Conservation (phyloP, 92 coral and sea anemone genomes). For the Nematostella vectensis region DNA sequence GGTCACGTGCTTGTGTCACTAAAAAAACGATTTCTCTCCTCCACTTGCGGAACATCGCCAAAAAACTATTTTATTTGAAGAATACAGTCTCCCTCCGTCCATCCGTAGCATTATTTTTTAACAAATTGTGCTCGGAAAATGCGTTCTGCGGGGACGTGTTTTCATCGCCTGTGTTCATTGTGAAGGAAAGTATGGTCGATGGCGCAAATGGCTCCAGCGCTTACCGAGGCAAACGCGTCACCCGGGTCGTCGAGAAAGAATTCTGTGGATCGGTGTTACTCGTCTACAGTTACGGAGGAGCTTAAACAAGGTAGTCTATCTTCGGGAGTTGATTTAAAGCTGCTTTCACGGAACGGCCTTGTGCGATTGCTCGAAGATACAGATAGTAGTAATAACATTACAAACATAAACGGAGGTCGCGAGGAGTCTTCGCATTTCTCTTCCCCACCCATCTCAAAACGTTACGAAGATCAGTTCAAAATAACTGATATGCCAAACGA, state of each 20-base stretch:
- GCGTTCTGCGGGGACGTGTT: constrained; percentile 89
- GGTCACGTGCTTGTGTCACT: constrained; percentile 99
- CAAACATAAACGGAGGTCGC: constrained; percentile 76
- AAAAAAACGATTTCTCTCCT: constrained; percentile 76
- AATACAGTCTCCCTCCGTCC: too few relatives aligned
- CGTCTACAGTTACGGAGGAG: constrained; percentile 84
- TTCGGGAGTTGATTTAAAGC: constrained; percentile 76
- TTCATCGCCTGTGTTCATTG: constrained; percentile 86
- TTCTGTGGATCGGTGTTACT: constrained; percentile 91
- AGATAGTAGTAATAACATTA: constrained; percentile 86
- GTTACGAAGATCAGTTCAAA: constrained; percentile 65
- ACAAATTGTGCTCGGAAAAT: constrained; percentile 74
- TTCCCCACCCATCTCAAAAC: constrained; percentile 76
- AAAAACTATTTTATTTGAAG: constrained; percentile 36
- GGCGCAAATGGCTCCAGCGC: constrained; percentile 99
- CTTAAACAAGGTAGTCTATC: constrained; percentile 60
- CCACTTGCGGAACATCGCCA: constrained; percentile 51
- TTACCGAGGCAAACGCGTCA: constrained; percentile 99
- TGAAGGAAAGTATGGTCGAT: constrained; percentile 97
- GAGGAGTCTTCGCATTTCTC: constrained; percentile 42
- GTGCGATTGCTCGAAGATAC: constrained; percentile 94
- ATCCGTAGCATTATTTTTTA: too few relatives aligned
- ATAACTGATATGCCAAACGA: constrained; percentile 90
- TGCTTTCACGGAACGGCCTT: constrained; percentile 96
- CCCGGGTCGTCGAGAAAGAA: constrained; percentile 98